Evolutionary conservation across 1,140 invertebrate genomes (phyloP).

Genomic region (Aricia agestis): DNA sequence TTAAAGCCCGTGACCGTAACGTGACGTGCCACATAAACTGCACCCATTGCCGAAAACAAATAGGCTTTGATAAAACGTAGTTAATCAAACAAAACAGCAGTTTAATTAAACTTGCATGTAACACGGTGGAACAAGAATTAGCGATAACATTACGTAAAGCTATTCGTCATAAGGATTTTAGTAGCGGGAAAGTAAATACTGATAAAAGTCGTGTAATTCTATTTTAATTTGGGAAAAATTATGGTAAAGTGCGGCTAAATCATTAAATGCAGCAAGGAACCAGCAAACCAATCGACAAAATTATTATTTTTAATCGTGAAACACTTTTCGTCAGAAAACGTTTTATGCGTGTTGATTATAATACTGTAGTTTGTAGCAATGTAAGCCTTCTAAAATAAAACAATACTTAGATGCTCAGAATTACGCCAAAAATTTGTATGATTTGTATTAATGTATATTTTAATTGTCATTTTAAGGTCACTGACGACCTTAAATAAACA

Average conservation of each 20-base stretch:
- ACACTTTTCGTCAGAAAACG: too few relatives aligned
- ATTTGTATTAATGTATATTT: too few relatives aligned
- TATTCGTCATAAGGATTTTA: neutral
- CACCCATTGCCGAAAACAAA: neutral
- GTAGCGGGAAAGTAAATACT: neutral
- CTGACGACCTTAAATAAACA: too few relatives aligned
- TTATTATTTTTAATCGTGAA: too few relatives aligned
- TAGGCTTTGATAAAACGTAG: neutral
- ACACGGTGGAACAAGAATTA: conserved; percentile 1
- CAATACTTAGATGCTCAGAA: too few relatives aligned
- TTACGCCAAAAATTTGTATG: too few relatives aligned
- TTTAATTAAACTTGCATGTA: conserved; percentile 3
- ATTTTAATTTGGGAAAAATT: neutral
- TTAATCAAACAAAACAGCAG: neutral
- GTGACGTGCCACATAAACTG: neutral
- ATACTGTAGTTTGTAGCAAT: too few relatives aligned
- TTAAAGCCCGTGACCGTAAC: neutral
- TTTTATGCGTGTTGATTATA: too few relatives aligned
- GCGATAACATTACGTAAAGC: neutral
- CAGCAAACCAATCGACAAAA: too few relatives aligned
- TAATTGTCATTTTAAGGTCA: too few relatives aligned
- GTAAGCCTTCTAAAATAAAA: too few relatives aligned
- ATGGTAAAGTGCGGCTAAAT: neutral
- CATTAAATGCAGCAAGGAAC: neutral
- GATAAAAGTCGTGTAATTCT: neutral